Base-by-base conservation (phyloP, 2,797 vertebrate genomes). In the Sarcophilus harrisii region DNA sequence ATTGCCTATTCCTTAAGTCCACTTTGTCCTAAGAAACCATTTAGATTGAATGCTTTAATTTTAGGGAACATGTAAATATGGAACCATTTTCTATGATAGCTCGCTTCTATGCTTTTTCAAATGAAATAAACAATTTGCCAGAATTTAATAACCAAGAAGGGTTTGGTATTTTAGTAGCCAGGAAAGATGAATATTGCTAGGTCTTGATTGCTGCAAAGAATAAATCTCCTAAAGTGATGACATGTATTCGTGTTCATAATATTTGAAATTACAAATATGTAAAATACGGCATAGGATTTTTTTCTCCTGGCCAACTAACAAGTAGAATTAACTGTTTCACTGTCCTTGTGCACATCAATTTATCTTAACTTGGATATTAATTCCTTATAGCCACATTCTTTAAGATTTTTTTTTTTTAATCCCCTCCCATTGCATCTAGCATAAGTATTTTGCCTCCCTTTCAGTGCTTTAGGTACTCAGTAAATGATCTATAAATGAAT, bases 291-390 rank as follows among this genome's bases (percentile, higher is more conserved):
- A 27, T 81, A 81, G 29, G n/a, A 38, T 89, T 96, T 92, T 18
- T 92, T 94, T 96, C 91, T 89, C 95, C n/a, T 93, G 54, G 32
- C 91, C 93, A 16, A 5, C 16, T 21, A 28, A 59, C 27, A 92
- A 58, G 91, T 91, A 27, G 54, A 38, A 29, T 95, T 55, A 95
- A 49, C 18, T 96, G 66, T 55, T 73, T 94, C 13, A 30, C 16
- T 49, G 49, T 29, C 29, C 49, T 55, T 90, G 27, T 11, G 52
- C 93, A 93, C 60, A 55, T 90, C 87, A 38, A 5, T 90, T 93
- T 14, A 58, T 92, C 57, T 58, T 92, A 5, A 55, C 38, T 45
- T 38, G 11, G 89, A 95, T 45, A 55, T 94, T 93, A 59, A 62
- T 94, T 92, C 3, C 24, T 95, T 97, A 21, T 18, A 73, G 18